Base-by-base conservation (phyloP, 2,113 vertebrate genomes). In the Rafetus swinhoei region DNA sequence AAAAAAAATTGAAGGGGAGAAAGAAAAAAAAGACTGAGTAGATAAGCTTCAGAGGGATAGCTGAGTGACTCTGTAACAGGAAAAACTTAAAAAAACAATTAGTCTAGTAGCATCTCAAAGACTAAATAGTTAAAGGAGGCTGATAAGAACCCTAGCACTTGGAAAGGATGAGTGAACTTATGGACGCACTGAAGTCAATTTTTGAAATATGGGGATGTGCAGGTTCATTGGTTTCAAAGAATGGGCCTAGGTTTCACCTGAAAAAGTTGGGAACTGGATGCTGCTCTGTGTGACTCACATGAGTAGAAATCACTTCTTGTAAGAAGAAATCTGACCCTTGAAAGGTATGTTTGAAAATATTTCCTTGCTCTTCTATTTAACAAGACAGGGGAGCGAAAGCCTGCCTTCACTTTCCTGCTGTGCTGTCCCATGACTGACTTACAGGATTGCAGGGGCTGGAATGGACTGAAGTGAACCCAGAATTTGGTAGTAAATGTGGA, bases 401-500 rank as follows among this genome's bases (percentile, higher is more conserved):
- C 72, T 76, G 72, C 72, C 72, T 76, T 76, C 10, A 45, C 22
- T 24, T 76, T 45, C 22, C 24, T 11, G 19, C 21, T 14, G 5
- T 76, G 22, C 14, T 60, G 13, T 52, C 21, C 29, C 14, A 27
- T 62, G 59, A 62, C 55, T 77, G 87, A 60, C 65, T 92, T 87
- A 35, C 32, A 82, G 82, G 79, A 79, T 89, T 19, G 82, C 84
- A 60, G 62, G 69, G 83, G 18, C 85, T 77, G 86, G 72, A 83
- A 74, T 5, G 35, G 84, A 50, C 90, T 92, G 86, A 94, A 97
- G 79, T 18, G 81, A 76, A 91, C 94, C 91, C 94, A 94, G 90
- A 86, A 95, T 94, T 89, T 79, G 35, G 2, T 29, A n/a, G 5
- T 16, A 22, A 65, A 90, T 56, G 85, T 59, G 95, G 93, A 94